These are phyloP conservation scores for Sinocyclocheilus rhinocerous DNA, from an alignment of 2,113 vertebrate species.

Conservation along the genomic window DNA sequence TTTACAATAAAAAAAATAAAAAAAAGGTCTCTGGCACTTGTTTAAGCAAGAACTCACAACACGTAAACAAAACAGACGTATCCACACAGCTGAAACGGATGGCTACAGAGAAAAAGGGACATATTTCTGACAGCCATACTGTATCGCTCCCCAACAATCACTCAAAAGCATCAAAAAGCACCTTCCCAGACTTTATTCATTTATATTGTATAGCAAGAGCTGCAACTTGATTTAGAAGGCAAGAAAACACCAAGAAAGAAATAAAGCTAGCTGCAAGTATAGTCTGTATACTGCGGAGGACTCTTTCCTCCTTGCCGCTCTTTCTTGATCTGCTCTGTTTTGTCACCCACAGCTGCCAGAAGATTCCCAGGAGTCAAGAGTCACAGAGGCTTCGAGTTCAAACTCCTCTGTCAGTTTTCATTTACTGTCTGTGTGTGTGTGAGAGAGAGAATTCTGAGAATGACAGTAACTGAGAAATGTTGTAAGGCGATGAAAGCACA, in stretches of 20 bases:
- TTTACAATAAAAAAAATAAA: too few relatives aligned
- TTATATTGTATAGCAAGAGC: conserved; percentile 52
- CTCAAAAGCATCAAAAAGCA: conserved; percentile 49
- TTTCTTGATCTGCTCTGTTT: conserved; percentile 54
- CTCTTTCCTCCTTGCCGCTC: conserved; percentile 53
- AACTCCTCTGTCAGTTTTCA: conserved; percentile 29
- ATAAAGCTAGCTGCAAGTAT: conserved; percentile 31
- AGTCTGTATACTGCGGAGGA: conserved; percentile 51
- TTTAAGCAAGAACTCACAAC: conserved; percentile 6
- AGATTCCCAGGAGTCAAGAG: conserved; percentile 53
- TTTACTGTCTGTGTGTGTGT: conserved; percentile 35
- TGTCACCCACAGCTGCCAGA: conserved; percentile 64
- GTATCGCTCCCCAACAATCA: conserved; percentile 35
- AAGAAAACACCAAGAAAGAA: conserved; percentile 38
- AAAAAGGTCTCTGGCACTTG: too few relatives aligned
- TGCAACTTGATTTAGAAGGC: conserved; percentile 36
- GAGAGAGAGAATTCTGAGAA: conserved; percentile 1
- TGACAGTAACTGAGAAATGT: conserved; percentile 20
- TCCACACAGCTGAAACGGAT: background rate
- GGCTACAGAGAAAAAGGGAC: background rate
- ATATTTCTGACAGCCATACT: conserved; percentile 10
- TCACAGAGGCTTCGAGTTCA: conserved; percentile 36
- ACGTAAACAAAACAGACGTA: conserved; percentile 1
- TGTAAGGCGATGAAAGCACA: background rate
- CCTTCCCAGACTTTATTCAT: conserved; percentile 47